phyloP scores from a whole-genome alignment of 2,888 invertebrate genomes.

The Tetragonisca angustula region DNA sequence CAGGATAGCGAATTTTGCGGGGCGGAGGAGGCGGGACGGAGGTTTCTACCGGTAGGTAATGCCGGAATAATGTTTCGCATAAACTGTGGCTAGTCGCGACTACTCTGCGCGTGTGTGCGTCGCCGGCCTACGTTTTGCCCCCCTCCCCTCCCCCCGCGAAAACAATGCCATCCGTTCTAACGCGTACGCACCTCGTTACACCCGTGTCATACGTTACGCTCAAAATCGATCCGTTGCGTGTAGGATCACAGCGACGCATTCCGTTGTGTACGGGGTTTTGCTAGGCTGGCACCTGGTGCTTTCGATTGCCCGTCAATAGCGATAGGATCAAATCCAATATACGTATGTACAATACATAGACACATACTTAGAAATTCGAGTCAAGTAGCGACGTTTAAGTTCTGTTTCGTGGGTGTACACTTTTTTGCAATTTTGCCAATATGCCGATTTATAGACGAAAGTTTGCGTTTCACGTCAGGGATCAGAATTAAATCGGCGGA shows the following conservation, averaged over 20 bases:
- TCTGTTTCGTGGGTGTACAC: too few relatives aligned
- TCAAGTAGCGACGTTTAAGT: too few relatives aligned
- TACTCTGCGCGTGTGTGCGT: conserved; percentile 48
- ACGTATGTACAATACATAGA: too few relatives aligned
- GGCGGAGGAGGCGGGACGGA: conserved; percentile 18
- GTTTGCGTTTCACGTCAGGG: conserved; percentile 3
- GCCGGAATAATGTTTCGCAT: conserved; percentile 82
- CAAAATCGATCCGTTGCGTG: conserved; percentile 46
- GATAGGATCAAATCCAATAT: too few relatives aligned
- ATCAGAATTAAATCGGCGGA: conserved; percentile 38
- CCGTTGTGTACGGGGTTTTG: not conserved
- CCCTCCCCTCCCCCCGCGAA: too few relatives aligned
- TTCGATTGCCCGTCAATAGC: not conserved
- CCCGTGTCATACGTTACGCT: conserved; percentile 49
- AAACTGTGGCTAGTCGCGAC: conserved; percentile 79
- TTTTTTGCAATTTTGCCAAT: too few relatives aligned
- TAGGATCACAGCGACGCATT: conserved; percentile 5
- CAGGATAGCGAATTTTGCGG: conserved; percentile 35
- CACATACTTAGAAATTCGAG: too few relatives aligned
- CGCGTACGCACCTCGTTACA: conserved; percentile 73
- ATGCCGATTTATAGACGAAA: too few relatives aligned
- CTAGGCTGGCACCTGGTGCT: not conserved
- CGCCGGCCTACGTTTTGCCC: conserved; percentile 20
- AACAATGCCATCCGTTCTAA: conserved; percentile 67
- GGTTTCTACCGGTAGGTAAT: conserved; percentile 76